Base-by-base conservation (phyloP, 2,797 vertebrate genomes). In the Dendrocincla tyrannina region DNA sequence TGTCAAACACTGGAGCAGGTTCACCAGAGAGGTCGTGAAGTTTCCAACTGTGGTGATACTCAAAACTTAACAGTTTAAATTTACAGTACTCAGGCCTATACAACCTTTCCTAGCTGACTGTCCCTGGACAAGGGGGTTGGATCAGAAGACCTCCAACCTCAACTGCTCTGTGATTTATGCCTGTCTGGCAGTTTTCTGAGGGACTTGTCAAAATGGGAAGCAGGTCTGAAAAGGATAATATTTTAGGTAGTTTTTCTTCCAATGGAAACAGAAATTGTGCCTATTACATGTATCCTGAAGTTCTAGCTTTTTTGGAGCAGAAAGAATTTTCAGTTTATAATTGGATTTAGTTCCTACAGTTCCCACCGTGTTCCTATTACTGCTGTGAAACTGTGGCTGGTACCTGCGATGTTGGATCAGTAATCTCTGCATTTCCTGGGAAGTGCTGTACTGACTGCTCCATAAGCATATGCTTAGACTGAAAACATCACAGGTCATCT, bases 1-100 rank as follows among this genome's bases (percentile, higher is more conserved):
- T 9, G 9, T 55, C 15, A 86, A 74, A n/a, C 8, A 17, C 15
- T 46, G 20, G 32, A 78, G 39, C 2, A 63, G 10, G 35, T 35
- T 86, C 19, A 17, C 10, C 25, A 44, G n/a, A 28, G 14, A 25
- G 1, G 8, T 27, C 1, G 2, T 8, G 11, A 8, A 33, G 2
- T 42, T 49, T 55, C 5, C 7, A 18, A 10, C 20, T n/a, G 33
- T 37, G 30, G 7, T 52, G 19, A 23, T 33, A 49, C 23, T 49
- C 13, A 79, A 59, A 77, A 55, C 25, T 37, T 52, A 37, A 25
- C 41, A 33, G 10, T 53, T 84, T 59, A 78, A 66, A 41, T 3
- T 35, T 41, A 46, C 1, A 23, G 27, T 25, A 39, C 5, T 12
- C 9, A 33, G 13, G 39, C 41, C 28, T 55, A 8, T 13, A 32